Conservation (phyloP, 2,888 invertebrate genomes). For the Conchocele bisecta region DNA sequence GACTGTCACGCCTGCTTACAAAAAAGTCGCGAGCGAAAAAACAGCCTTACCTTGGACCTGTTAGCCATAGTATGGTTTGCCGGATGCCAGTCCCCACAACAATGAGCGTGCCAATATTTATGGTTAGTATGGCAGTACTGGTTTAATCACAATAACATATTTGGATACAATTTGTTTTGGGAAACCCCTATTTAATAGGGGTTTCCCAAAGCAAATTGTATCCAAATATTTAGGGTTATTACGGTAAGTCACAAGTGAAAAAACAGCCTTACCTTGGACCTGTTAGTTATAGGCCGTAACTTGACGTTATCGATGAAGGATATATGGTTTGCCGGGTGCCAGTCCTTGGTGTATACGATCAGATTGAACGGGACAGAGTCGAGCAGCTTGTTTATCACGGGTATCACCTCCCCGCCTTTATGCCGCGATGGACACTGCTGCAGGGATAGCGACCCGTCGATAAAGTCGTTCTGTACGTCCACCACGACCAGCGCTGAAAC, state of each 20-base stretch:
- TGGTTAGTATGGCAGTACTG: too few relatives aligned
- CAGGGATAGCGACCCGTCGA: conserved; percentile 95
- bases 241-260: too few relatives aligned
- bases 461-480: conserved; percentile 99
- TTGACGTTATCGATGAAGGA: conserved; percentile 96
- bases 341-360: conserved; percentile 96
- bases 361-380: conserved; percentile 87
- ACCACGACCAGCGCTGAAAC: conserved; percentile 92
- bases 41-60: conserved; percentile 61
- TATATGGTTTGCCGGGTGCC: conserved; percentile 98
- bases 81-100: conserved; percentile 99
- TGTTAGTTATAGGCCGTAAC: conserved; percentile 59
- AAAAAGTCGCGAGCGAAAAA: too few relatives aligned
- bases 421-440: conserved; percentile 94
- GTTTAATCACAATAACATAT: too few relatives aligned
- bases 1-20: too few relatives aligned
- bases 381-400: conserved; percentile 91
- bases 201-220: too few relatives aligned
- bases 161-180: too few relatives aligned
- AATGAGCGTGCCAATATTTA: too few relatives aligned
- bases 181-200: too few relatives aligned
- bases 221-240: too few relatives aligned
- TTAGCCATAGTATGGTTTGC: conserved; percentile 88
- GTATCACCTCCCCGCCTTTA: conserved; percentile 88
- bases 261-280: conserved; percentile 62